These are phyloP conservation scores for Elephas maximus DNA, from an alignment of 2,113 vertebrate species.

Conservation along the genomic window DNA sequence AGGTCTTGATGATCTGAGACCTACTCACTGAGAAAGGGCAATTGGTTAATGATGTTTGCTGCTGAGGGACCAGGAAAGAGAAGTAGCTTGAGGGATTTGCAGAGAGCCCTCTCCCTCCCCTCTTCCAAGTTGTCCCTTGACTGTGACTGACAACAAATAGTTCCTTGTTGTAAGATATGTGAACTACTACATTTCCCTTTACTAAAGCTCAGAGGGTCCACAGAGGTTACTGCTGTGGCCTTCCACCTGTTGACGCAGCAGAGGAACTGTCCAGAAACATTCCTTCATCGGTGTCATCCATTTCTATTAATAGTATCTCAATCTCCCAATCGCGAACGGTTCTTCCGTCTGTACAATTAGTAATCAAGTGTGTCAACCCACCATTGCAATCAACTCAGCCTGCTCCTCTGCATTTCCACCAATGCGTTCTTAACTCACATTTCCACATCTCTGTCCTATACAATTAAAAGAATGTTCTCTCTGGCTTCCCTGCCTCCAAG, in stretches of 20 bases:
- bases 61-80: background rate
- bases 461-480: background rate
- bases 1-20: slow-evolving; percentile 22
- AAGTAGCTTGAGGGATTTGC: background rate
- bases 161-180: background rate
- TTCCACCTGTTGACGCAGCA: background rate
- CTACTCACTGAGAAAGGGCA: background rate
- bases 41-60: too few species aligned
- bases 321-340: background rate
- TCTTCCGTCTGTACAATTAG: background rate
- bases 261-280: background rate
- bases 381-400: background rate
- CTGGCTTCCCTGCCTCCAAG: background rate
- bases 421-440: background rate
- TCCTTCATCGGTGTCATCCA: background rate
- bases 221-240: background rate
- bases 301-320: background rate
- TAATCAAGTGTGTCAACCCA: background rate
- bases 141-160: background rate
- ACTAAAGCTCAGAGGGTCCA: background rate
- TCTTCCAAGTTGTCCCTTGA: background rate
- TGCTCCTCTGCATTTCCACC: background rate
- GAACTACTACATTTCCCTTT: background rate
- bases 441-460: background rate
- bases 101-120: background rate